Base-by-base conservation (phyloP, 2,113 vertebrate genomes). In the Nyctereutes procyonoides region DNA sequence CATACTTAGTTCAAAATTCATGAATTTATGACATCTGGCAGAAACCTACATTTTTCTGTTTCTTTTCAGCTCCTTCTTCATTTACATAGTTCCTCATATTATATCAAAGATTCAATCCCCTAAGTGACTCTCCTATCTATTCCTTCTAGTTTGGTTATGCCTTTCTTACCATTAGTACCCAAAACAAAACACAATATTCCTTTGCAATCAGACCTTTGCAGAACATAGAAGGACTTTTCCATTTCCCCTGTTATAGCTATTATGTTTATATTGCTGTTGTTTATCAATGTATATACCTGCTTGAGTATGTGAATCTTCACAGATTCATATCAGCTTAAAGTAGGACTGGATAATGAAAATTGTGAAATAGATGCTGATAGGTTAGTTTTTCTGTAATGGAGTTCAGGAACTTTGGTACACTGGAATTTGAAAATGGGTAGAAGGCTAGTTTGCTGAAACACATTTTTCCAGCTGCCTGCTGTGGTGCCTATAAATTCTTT, bases 371-470 rank as follows among this genome's bases (percentile, higher is more conserved):
- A 85, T n/a, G 15, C 19, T 51, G 43, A 69, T 6, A 48, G 14
- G 3, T 95, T 73, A 84, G 16, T 17, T 95, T 95, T 94, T 60
- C 12, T 74, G 19, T 89, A 9, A 51, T 63, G 15, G 73, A 90
- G 15, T 2, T 73, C 35, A 81, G 19, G 28, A 67, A 53, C 20
- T 77, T 87, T 11, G 14, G 4, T 82, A 38, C 16, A 56, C 10
- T 62, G 38, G 15, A 14, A 87, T 88, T n/a, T 94, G 69, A 85
- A 95, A 96, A 83, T 77, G 55, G 24, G 38, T 58, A 90, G 43
- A 83, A 83, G 15, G 20, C 30, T 43, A n/a, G 43, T 92, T 51
- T 73, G 32, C 43, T 62, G 43, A 90, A 58, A 94, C 15, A 38
- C 8, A 62, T 82, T 60, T 93, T 93, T 76, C 65, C 8, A 86